Base-by-base conservation (phyloP, 2,797 vertebrate genomes). In the Poecilia picta region DNA sequence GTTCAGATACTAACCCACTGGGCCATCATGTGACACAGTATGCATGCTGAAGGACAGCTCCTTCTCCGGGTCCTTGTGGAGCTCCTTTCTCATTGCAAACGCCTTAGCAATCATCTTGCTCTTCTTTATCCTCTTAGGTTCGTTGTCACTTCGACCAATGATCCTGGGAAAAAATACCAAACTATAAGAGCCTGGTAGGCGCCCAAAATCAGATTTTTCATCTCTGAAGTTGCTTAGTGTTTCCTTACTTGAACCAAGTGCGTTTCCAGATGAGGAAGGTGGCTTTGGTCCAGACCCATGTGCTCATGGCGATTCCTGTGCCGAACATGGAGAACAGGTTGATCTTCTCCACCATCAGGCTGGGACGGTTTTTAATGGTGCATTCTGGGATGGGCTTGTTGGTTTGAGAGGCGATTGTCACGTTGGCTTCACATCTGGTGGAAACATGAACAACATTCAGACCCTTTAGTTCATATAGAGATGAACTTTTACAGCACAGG, bases 61-160 rank as follows among this genome's bases (percentile, higher is more conserved):
- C 91, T 93, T 98, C 85, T 97, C 97, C 0, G 98, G 98, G 91
- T 99, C 97, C 0, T 97, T 97, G 87, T 98, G 96, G 55, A 99
- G 96, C 91, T 99, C 98, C 39, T 98, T 98, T 77, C 98, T 94
- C 91, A 97, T 96, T 3, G 98, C 97, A 87, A 99, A 99, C 2
- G 98, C 98, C 91, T 99, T 99, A 25, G 98, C 98, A 0, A 99
- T 99, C 98, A 99, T 99, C 93, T 97, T 99, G 95, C 98, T 99
- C 93, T 99, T 99, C 93, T 98, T 99, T 88, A 99, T 97, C 92
- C 98, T 95, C 90, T 99, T 99, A 79, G 98, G 98, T 62, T 99
- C 98, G 5, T 99, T 96, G 2, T 98, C 98, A 8, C 98, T 98
- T 11, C 97, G 97, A n/a, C 98, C 98, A 0, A 97, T 97, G 81